Base-by-base conservation (phyloP, 2,888 invertebrate species). In the Drosophila sordidapex region DNA sequence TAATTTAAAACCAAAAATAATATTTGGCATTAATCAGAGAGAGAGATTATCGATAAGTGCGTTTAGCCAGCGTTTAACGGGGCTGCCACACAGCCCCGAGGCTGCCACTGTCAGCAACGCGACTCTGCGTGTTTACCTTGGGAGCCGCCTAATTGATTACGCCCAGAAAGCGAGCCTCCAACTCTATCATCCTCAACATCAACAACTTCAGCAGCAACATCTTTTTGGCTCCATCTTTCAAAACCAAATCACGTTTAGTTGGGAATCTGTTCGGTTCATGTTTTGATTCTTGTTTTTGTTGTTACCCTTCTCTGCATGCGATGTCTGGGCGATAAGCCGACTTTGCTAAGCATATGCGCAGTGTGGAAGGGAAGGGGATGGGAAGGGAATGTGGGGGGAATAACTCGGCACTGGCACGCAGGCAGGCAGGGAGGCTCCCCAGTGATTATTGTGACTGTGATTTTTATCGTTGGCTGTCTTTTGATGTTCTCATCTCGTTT, bases 11-110 rank as follows among this genome's bases (percentile, higher is more conserved):
- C 35, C 62, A 48, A 51, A 65, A 67, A 76, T 83, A 78, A 82
- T 87, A 89, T 81, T 86, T 79, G 88, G 68, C 90, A 86, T 86
- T 89, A 86, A 86, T 89, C 90, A 89, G 79, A 58, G 66, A 38
- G 13, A 58, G 74, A 73, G 85, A 82, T 89, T 87, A 89, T 87
- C 85, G 90, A 85, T 72, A 82, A 87, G 78, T 72, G 79, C 67
- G 81, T 82, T 85, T 82, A 70, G 79, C 62, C 71, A 67, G 65
- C 58, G 43, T 63, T 63, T 49, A 52, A 48, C 33, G 18, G 29
- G 43, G 53, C 25, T 60, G 68, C 53, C 33, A 21, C 46, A 25
- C 46, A 25, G 46, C 25, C 25, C 27, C 15, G 54, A 49, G 66
- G 51, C 79, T 35, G 74, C n/a, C 38, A 13, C 56, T 76, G 73